Evolutionary conservation across 2,113 vertebrate genomes (phyloP).

Genomic region (Prionailurus bengalensis): DNA sequence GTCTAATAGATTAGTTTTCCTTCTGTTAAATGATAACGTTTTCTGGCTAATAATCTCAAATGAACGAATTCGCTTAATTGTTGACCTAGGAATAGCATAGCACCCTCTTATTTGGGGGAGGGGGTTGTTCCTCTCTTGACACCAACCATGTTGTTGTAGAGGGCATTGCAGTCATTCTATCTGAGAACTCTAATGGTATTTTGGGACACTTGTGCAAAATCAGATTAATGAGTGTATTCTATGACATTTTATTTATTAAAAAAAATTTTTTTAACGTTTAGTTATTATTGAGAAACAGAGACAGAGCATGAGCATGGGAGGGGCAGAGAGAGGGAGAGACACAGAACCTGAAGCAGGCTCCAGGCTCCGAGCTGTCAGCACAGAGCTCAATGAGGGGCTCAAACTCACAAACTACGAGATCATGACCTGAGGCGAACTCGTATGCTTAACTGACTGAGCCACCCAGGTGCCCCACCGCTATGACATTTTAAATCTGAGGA

Average conservation of each 20-base stretch:
- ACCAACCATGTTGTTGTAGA: background rate
- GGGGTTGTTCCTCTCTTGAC: background rate
- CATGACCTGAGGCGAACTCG: too few species aligned
- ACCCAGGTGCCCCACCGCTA: background rate
- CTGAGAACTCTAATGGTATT: background rate
- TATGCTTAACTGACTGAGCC: too few species aligned
- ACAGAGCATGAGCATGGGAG: too few species aligned
- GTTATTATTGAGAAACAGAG: too few species aligned
- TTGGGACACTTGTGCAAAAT: background rate
- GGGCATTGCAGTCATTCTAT: background rate
- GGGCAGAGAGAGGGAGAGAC: too few species aligned
- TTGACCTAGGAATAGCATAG: background rate
- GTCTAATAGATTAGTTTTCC: background rate
- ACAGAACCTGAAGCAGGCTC: too few species aligned
- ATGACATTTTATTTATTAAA: too few species aligned
- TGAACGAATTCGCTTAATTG: conserved; percentile 21
- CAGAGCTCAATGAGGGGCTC: too few species aligned
- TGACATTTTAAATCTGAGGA: conserved; percentile 4
- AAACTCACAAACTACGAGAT: too few species aligned
- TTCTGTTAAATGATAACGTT: background rate
- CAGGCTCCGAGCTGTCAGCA: too few species aligned
- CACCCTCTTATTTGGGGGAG: background rate
- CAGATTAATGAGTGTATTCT: background rate
- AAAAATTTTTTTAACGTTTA: too few species aligned
- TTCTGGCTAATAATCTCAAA: background rate